Conservation (phyloP, 2,797 vertebrate species). For the Hippoglossus hippoglossus region DNA sequence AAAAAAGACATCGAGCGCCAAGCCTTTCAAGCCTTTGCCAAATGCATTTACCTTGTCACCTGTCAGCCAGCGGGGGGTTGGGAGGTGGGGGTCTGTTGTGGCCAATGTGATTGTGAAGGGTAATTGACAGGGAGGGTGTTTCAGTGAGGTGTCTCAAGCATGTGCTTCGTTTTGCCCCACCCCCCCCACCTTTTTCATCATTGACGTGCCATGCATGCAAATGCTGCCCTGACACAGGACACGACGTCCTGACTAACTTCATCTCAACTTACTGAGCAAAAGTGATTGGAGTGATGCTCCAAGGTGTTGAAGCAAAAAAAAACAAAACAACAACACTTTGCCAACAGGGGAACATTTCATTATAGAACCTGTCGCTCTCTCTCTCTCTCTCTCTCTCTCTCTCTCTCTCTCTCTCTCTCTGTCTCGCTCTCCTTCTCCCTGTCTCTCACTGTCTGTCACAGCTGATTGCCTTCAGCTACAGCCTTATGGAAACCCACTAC, state of each 20-base stretch:
- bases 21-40: slow-evolving; percentile 53
- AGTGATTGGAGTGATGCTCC: slow-evolving; percentile 63
- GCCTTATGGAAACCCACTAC: slow-evolving; percentile 47
- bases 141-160: slow-evolving; percentile 48
- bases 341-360: slow-evolving; percentile 50
- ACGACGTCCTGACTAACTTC: slow-evolving; percentile 56
- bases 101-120: slow-evolving; percentile 73
- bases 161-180: slow-evolving; percentile 53
- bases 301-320: slow-evolving; percentile 45
- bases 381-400: slow-evolving; percentile 19
- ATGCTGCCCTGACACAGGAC: slow-evolving; percentile 56
- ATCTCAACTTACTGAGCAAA: slow-evolving; percentile 57
- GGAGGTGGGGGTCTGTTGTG: slow-evolving; percentile 22
- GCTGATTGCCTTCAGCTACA: slow-evolving; percentile 58
- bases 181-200: slow-evolving; percentile 31
- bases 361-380: slow-evolving; percentile 35
- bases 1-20: slow-evolving; percentile 50
- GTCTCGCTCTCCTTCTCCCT: slow-evolving; percentile 13
- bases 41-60: slow-evolving; percentile 64
- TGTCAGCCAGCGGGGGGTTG: slow-evolving; percentile 45
- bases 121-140: slow-evolving; percentile 64
- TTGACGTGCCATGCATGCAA: slow-evolving; percentile 55
- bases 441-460: slow-evolving; percentile 52
- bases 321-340: slow-evolving; percentile 12
- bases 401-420: slow-evolving; percentile 14